Evolutionary conservation across 2,113 vertebrate species (phyloP), one percentile per base, ranked within the genome.

Genomic region (Epinephelus cyanopodus): DNA sequence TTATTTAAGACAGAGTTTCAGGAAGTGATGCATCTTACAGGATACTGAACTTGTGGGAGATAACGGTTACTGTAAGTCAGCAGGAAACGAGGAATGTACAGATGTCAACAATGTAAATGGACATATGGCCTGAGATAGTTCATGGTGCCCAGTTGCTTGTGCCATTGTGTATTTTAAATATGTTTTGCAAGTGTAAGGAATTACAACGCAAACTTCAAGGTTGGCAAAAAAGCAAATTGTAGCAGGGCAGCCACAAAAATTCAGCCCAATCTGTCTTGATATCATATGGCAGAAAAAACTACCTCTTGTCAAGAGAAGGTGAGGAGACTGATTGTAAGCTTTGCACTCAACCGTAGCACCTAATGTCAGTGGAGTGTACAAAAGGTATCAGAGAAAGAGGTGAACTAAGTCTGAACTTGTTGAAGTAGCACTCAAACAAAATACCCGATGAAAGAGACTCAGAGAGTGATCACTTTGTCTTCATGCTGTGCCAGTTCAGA

Each of bases 361-460:
- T 77, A 54, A 15, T 74, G 52, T 67, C 57, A 77, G 56, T 3
- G 6, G n/a, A 50, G 71, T 65, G 72, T 76, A 84, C 68, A 71
- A 76, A 81, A 74, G 58, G 23, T 72, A 56, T 52, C 45, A 80
- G 84, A 66, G 66, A 76, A 48, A 70, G 71, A 52, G 1, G 33
- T 79, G 37, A 79, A 77, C 67, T 61, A 61, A 63, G 89, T 84
- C 83, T 85, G 77, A 81, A 91, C 88, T 19, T 92, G 84, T 37
- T 52, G 53, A 72, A 56, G 78, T 1, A 48, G 71, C 60, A 25
- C 54, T 79, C 3, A n/a, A n/a, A 63, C 39, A 57, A 45, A 74
- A 53, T 23, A 54, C 11, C 9, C 3, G 47, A 76, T 48, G 53
- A 77, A 61, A 60, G 66, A n/a, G n/a, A n/a, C n/a, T n/a, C n/a